A percentile compares a stretch with the other conserved stretches of the same genome.
phyloP scores from a whole-genome alignment of 2,797 vertebrate species.

The Hipposideros larvatus region DNA sequence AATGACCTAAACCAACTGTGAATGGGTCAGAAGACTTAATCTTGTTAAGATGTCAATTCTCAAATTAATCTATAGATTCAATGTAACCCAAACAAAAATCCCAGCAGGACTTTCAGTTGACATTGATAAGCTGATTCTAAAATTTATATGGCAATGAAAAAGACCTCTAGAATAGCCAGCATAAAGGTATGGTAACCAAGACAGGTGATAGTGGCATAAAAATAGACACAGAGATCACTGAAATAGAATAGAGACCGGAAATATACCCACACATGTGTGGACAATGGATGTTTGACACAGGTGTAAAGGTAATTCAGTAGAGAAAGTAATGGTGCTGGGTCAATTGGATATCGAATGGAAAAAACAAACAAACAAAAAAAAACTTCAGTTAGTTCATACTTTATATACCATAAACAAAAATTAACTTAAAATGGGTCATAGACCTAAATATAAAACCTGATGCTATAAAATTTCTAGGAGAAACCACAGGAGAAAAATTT shows the following conservation, averaged over 20 bases:
- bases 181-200: neutral
- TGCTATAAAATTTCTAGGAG: neutral
- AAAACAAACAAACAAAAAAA: neutral
- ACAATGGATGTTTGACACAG: neutral
- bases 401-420: neutral
- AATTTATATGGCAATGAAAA: neutral
- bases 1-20: neutral
- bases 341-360: neutral
- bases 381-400: neutral
- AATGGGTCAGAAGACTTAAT: neutral
- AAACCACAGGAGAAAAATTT: neutral
- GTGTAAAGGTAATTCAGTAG: neutral
- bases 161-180: neutral
- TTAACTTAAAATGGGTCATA: neutral
- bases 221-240: neutral
- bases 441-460: neutral
- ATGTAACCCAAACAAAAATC: neutral
- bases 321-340: neutral
- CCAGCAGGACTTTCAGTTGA: neutral
- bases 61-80: neutral
- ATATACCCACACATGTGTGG: neutral
- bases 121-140: neutral
- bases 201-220: neutral
- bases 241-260: neutral
- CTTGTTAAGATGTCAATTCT: neutral